phyloP scores from a whole-genome alignment of 2,113 vertebrate genomes.

The Romanogobio albipinnatus region DNA sequence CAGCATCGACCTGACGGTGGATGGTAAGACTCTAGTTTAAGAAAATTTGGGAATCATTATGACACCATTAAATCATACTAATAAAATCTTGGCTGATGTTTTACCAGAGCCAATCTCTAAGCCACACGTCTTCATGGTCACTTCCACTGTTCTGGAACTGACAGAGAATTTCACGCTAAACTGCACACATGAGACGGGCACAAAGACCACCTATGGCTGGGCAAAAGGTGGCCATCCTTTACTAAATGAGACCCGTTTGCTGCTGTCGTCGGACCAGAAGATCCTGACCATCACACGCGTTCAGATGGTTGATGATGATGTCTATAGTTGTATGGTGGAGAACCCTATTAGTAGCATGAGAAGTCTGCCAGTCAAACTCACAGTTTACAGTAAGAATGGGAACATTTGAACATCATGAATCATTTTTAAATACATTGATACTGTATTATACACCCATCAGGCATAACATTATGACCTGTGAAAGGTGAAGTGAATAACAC shows the following conservation, averaged over 20 bases:
- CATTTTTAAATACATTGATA: not conserved
- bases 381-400: conserved; percentile 87
- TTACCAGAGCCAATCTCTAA: conserved; percentile 85
- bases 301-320: conserved; percentile 86
- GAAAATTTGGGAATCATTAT: not conserved
- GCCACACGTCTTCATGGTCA: conserved; percentile 82
- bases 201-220: conserved; percentile 90
- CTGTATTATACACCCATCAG: not conserved
- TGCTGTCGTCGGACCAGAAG: conserved; percentile 88
- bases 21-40: conserved; percentile 77
- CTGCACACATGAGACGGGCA: conserved; percentile 91
- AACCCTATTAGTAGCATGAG: conserved; percentile 88
- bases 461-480: no score
- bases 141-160: conserved; percentile 89
- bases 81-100: not conserved
- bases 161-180: conserved; percentile 88
- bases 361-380: conserved; percentile 86
- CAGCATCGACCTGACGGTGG: conserved; percentile 91
- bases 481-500: no score
- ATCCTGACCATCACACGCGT: conserved; percentile 89
- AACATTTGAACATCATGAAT: not conserved
- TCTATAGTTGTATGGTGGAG: conserved; percentile 89
- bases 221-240: conserved; percentile 87
- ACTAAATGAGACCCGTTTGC: conserved; percentile 84
- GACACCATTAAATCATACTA: not conserved